phyloP scores from a whole-genome alignment of 2,888 invertebrate species.

The Chironomus riparius region DNA sequence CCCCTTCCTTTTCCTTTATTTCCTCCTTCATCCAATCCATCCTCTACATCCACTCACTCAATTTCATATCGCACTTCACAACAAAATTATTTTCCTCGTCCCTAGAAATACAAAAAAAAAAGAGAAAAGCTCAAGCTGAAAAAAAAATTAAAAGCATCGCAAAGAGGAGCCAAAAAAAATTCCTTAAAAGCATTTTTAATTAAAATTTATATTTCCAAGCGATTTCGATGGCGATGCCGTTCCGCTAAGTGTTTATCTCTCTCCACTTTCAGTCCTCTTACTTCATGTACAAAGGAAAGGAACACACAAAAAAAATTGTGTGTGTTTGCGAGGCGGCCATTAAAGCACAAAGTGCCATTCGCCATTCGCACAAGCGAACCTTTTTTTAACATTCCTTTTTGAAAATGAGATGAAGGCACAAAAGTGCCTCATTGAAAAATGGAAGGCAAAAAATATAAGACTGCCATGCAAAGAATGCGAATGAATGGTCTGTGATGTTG shows the following conservation, averaged over 20 bases:
- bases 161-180: slow-evolving; percentile 7
- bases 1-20: too few relatives aligned
- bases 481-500: neutral
- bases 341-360: slow-evolving; percentile 10
- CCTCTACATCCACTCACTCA: too few relatives aligned
- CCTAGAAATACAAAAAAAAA: too few relatives aligned
- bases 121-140: neutral
- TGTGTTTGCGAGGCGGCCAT: neutral
- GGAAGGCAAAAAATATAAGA: too few relatives aligned
- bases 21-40: too few relatives aligned
- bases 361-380: slow-evolving; percentile 2
- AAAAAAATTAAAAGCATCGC: neutral
- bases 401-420: neutral
- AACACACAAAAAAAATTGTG: neutral
- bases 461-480: neutral
- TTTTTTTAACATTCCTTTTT: neutral
- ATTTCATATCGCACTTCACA: too few relatives aligned
- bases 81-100: too few relatives aligned
- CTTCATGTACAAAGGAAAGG: neutral
- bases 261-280: neutral
- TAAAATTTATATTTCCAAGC: slow-evolving; percentile 16
- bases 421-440: neutral
- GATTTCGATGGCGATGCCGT: slow-evolving; percentile 17
- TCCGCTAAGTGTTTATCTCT: slow-evolving; percentile 22
- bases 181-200: slow-evolving; percentile 24